Base-by-base conservation (phyloP, 2,797 vertebrate genomes). In the Propithecus deckenii region DNA sequence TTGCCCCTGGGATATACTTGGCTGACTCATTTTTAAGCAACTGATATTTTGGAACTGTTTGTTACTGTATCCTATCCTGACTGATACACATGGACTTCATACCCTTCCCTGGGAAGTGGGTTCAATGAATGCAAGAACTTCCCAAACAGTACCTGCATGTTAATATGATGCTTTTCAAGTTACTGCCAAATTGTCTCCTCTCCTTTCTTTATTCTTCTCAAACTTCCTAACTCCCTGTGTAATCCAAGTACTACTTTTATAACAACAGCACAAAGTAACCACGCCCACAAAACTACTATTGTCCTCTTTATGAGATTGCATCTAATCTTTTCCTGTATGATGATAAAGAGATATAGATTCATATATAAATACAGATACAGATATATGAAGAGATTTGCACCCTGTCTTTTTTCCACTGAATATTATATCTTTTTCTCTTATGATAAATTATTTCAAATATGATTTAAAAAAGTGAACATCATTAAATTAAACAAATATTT, bases 401-500 rank as follows among this genome's bases (percentile, higher is more conserved):
- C n/a, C 17, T 81, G 4, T 50, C 3, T 63, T 57, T 83, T 84
- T 74, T 35, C 50, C 69, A 52, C 22, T 69, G 28, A 61, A 41
- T 4, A 46, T 18, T 28, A 87, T 69, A 1, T 13, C n/a, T 63
- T 93, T 94, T 89, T 59, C 32, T 61, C 22, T 83, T 65, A 41
- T 46, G 67, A 55, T 61, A 86, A 71, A 84, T 46, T 65, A 9
- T 28, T 89, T 91, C 30, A 59, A 61, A 50, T 4, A 30, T 52
- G 11, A 55, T 75, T 91, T 76, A 81, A 38, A 86, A 63, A 38
- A 14, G 23, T 67, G 9, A 38, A 13, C 4, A 55, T 55, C 55
- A 35, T 63, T 65, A 84, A 83, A 35, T 32, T 67, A 17, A 86
- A 75, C n/a, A 86, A 78, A 84, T 50, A 22, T 11, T 61, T 69